Conservation (phyloP, 2,797 vertebrate genomes). For the Epinephelus coioides region DNA sequence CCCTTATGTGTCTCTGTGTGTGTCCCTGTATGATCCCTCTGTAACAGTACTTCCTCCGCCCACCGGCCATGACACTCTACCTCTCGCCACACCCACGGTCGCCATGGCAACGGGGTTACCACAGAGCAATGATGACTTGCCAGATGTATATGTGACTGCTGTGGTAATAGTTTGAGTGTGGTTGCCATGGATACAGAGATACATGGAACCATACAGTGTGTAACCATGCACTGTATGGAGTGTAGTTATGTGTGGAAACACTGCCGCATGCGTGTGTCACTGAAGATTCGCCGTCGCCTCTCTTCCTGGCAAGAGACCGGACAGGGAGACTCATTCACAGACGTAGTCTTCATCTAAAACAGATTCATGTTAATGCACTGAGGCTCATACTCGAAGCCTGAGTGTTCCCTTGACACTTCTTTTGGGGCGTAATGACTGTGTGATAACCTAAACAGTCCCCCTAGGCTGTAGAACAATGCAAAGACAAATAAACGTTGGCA, state of each 20-base stretch:
- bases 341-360: constrained; percentile 15
- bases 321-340: constrained; percentile 31
- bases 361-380: neutral
- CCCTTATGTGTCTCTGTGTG: constrained; percentile 5
- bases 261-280: constrained; percentile 28
- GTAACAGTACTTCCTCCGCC: constrained; percentile 41
- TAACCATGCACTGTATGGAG: constrained; percentile 41
- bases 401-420: constrained; percentile 20
- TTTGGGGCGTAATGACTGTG: constrained; percentile 1
- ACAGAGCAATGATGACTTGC: constrained; percentile 70
- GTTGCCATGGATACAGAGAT: constrained; percentile 75
- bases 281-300: constrained; percentile 17
- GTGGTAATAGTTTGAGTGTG: constrained; percentile 70
- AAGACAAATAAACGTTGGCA: constrained; percentile 58
- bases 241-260: constrained; percentile 45
- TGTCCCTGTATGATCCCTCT: constrained; percentile 60
- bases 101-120: constrained; percentile 75
- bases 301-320: constrained; percentile 41
- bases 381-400: constrained; percentile 6
- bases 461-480: constrained; percentile 64
- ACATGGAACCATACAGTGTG: constrained; percentile 62
- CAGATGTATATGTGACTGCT: constrained; percentile 65
- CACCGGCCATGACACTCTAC: constrained; percentile 24
- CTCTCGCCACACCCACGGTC: constrained; percentile 74
- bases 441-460: constrained; percentile 45